Base-by-base conservation (phyloP, 1,140 invertebrate genomes). In the Vanessa tameamea region DNA sequence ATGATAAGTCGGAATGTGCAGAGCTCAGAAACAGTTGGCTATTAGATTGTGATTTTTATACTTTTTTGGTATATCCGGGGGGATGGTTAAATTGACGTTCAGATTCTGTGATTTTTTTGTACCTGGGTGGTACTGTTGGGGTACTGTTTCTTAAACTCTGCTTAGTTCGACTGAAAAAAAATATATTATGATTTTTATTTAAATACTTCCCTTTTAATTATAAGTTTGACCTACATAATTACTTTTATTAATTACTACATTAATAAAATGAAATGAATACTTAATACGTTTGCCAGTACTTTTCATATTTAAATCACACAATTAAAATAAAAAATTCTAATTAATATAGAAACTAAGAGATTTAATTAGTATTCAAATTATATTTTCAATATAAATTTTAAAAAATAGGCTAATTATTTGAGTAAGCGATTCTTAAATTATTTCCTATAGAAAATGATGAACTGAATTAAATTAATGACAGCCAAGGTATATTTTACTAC, bases 11-110 rank as follows among this genome's bases (percentile, higher is more conserved):
- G 82, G 69, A 74, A 71, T 78, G 76, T 81, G 82, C 80, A 87
- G 89, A 85, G 87, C 78, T 79, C 53, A 77, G 84, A 82, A 85
- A 83, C 81, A 75, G 83, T 81, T 84, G 86, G 85, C 82, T 90
- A 87, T 79, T 86, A 80, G 85, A 90, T 84, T 89, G 86, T 89
- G 86, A 90, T 90, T 89, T 90, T 90, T 90, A 90, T 92, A 90
- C 83, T 84, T 77, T 84, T 87, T 88, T 81, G 83, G 78, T 87
- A 81, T 85, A 84, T 82, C 6, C 77, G 82, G 83, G 84, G 77
- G 80, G 82, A 82, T 78, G 85, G 80, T 78, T 84, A 87, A 87
- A 84, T 86, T 80, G 81, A 71, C 83, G 83, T 84, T 85, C 82
- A 85, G 85, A 89, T 87, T 84, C 90, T 92, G 90, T 92, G 90